Conservation (phyloP, 2,113 vertebrate genomes). For the Gymnorhina tibicen region DNA sequence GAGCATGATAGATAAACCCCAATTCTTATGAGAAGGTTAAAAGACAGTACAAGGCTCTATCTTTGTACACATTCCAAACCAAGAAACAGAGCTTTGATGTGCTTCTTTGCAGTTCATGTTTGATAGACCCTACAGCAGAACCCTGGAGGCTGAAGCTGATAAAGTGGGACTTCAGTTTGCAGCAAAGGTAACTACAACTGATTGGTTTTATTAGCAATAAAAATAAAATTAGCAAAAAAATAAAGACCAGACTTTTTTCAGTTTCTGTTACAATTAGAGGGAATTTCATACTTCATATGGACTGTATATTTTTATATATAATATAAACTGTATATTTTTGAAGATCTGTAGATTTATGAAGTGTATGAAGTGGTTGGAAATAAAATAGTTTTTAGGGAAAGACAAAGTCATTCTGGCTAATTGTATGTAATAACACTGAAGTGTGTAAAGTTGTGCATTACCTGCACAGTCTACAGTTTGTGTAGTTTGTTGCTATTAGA, state of each 20-base stretch:
- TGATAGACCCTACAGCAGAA: slow-evolving; percentile 86
- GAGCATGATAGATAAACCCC: background rate
- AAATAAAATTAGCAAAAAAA: background rate
- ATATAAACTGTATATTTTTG: background rate
- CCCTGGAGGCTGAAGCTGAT: slow-evolving; percentile 91
- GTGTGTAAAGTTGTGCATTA: background rate
- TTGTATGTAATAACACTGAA: background rate
- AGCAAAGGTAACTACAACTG: slow-evolving; percentile 83
- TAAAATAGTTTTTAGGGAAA: background rate
- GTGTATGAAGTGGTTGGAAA: background rate
- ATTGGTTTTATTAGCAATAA: background rate
- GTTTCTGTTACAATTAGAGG: background rate
- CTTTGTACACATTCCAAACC: background rate
- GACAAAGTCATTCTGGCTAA: background rate
- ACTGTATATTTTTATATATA: background rate
- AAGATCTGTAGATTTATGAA: background rate
- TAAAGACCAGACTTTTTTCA: background rate
- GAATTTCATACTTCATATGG: background rate
- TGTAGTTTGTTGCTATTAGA: background rate
- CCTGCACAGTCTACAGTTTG: background rate
- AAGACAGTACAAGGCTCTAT: background rate
- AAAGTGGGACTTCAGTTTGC: slow-evolving; percentile 87
- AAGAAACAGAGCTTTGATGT: background rate
- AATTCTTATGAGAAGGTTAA: background rate
- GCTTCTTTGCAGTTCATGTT: slow-evolving; percentile 82